Conservation (phyloP, 2,113 vertebrate genomes). For the Taxidea taxus region DNA sequence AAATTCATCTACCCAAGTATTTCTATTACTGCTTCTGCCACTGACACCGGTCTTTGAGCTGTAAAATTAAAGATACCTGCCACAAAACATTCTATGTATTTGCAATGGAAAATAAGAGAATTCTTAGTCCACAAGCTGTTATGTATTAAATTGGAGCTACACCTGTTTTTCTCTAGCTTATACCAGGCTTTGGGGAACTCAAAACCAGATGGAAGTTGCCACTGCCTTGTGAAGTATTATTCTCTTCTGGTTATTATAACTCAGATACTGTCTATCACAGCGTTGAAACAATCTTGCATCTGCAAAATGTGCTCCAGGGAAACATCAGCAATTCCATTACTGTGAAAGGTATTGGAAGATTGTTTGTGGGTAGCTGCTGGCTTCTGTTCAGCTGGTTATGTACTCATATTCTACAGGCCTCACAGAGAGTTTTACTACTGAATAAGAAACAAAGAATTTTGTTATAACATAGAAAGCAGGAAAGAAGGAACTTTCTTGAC, state of each 20-base stretch:
- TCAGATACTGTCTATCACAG: constrained; percentile 26
- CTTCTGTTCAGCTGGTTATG: constrained; percentile 11
- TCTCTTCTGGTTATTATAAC: constrained; percentile 40
- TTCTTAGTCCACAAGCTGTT: constrained; percentile 16
- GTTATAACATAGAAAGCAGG: neutral
- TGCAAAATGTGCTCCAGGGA: constrained; percentile 50
- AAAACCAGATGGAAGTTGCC: constrained; percentile 37
- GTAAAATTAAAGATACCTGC: neutral
- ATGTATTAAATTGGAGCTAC: constrained; percentile 29
- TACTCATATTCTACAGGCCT: neutral
- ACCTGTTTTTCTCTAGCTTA: constrained; percentile 46
- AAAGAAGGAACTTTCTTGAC: neutral
- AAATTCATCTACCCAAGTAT: neutral
- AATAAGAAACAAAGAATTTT: neutral
- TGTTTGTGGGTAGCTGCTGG: neutral
- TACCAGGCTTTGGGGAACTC: constrained; percentile 27
- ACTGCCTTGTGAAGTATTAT: neutral
- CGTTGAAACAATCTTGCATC: constrained; percentile 38
- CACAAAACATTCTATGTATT: neutral
- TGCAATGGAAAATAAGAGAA: constrained; percentile 38
- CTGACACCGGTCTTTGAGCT: neutral
- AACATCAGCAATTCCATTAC: constrained; percentile 30
- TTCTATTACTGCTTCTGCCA: neutral
- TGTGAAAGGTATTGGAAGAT: constrained; percentile 8
- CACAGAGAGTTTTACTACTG: neutral